Evolutionary conservation across 2,797 vertebrate genomes (phyloP).

Genomic region (Gephyroberyx darwinii): DNA sequence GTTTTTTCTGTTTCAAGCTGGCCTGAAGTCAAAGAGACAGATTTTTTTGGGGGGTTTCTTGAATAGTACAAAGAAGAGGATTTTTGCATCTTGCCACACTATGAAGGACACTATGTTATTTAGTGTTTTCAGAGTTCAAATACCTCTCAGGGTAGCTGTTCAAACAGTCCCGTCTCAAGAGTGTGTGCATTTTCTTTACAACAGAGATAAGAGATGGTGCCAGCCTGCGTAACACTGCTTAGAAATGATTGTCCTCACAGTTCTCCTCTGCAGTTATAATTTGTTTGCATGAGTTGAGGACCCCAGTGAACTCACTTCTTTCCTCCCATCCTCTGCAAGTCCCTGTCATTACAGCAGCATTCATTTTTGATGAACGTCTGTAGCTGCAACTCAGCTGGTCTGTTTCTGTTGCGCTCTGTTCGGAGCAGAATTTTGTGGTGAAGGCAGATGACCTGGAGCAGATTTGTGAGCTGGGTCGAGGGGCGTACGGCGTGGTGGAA

Average conservation of each 20-base stretch:
- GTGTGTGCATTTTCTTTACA: neutral
- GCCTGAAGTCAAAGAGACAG: constrained; percentile 33
- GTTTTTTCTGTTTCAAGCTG: constrained; percentile 28
- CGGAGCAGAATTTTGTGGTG: constrained; percentile 92
- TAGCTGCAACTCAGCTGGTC: neutral
- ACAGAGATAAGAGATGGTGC: constrained; percentile 5
- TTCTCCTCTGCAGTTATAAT: neutral
- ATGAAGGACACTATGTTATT: neutral
- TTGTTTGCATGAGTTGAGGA: constrained; percentile 3
- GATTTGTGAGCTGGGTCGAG: constrained; percentile 91
- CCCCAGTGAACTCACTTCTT: neutral
- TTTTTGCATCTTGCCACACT: constrained; percentile 1
- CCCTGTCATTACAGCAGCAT: neutral
- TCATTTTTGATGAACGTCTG: neutral
- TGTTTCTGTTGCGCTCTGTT: neutral
- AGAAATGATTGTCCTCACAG: too few relatives aligned
- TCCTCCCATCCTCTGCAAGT: neutral
- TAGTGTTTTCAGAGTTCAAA: constrained; percentile 18
- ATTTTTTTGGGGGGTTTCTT: constrained; percentile 19
- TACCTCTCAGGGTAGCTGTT: constrained; percentile 12
- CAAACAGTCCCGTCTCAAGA: constrained; percentile 1
- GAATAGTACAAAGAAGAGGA: constrained; percentile 5
- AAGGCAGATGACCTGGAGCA: constrained; percentile 95
- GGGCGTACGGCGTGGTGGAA: constrained; percentile 96
- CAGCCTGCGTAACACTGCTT: constrained; percentile 14